Evolutionary conservation across 1,140 invertebrate genomes (phyloP), one percentile per base, ranked within the genome.

Genomic region (Philotrypesis tridentata): DNA sequence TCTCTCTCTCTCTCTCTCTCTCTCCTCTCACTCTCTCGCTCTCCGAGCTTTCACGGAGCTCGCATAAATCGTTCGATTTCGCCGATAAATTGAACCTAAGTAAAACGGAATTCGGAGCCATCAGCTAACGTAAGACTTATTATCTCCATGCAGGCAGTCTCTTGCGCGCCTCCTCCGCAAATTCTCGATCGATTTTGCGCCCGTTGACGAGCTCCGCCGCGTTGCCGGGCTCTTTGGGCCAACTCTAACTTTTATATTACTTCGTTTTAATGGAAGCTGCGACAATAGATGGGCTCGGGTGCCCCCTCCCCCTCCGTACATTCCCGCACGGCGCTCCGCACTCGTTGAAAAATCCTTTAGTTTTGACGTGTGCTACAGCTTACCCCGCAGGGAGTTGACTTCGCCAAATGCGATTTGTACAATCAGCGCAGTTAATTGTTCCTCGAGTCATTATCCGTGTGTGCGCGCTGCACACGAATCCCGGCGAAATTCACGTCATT

Each of bases 31-130:
- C 12, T 43, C 40, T 11, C 40, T 55, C 48, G 17, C 48, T 55
- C 48, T 21, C 27, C 8, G 11, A 65, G 74, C 74, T 76, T 65
- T 76, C 74, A 76, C 33, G 74, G 55, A 40, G 4, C 31, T 76
- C 74, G 74, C 74, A 65, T 76, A 76, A 76, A 76, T 76, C 74
- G 55, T 76, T 76, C 74, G 74, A 76, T 76, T 76, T 76, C 74
- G 55, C 74, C 74, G 74, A 76, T 76, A 76, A 76, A 76, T 76
- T 76, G 74, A 65, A 76, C 74, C 74, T 76, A 76, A 76, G 74
- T 76, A 76, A 76, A 76, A 76, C 74, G 74, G 74, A 76, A 76
- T 76, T 76, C 33, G 60, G 74, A 76, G 74, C 55, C 74, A 76
- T 76, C 55, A 65, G 60, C 74, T 65, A 37, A 65, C 55, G 60